Evolutionary conservation across 2,888 invertebrate species (phyloP), one percentile per base, ranked within the genome.

Genomic region (Eumacrocentrus americanus): DNA sequence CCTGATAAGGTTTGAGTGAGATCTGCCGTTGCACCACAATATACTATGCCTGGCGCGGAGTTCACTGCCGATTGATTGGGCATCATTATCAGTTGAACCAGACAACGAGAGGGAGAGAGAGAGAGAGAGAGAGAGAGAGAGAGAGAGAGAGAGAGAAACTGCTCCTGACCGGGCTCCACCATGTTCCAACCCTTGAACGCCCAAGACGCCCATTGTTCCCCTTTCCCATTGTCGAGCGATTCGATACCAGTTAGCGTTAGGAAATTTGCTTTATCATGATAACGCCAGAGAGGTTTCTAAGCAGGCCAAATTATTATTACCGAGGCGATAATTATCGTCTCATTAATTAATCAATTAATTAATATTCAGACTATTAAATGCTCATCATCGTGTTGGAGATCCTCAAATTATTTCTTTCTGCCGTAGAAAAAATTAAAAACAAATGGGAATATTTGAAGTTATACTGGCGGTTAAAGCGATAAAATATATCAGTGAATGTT

Each of bases 31-130:
- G 12, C 25, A 23, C n/a, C 35, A 20, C 11, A 9, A 35, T 18
- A 9, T 35, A 23, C 16, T 50, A 29, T 35, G 29, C 35, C 29
- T n/a, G 11, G 14, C 9, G 14, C 4, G 12, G 35, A 11, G 7
- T 51, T 48, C 25, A 48, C 25, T 47, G 35, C 18, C 29, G 48
- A 59, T 59, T 53, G 47, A 59, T 53, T 47, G 40, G 48, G 2
- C 35, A 44, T 38, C 35, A 53, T 59, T 59, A 44, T 52, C 52
- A 35, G 25, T 25, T 38, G 12, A 48, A 18, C 25, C 52, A 53
- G 18, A 23, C 25, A 53, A 35, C 11, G 46, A 23, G n/a, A 12
- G 37, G 3, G 9, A 34, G 22, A 50, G 23, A 16, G 48, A 18
- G 11, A 35, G 18, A 14, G 35, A 46, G 22, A n/a, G n/a, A n/a